phyloP scores from a whole-genome alignment of 2,888 invertebrate genomes.

The Coelogynopora nodosa region DNA sequence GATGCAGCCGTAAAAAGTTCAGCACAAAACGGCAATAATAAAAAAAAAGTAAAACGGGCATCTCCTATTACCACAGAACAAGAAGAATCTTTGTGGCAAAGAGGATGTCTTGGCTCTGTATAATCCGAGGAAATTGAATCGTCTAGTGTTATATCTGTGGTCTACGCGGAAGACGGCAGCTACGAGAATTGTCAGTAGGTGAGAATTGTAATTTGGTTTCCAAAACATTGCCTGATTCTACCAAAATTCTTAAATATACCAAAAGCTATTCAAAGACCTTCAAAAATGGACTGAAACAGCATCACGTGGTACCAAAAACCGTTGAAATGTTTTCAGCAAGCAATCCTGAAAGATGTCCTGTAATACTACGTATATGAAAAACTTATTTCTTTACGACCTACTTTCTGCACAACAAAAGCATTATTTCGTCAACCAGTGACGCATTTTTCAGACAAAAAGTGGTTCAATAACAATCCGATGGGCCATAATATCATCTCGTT shows the following conservation, averaged over 20 bases:
- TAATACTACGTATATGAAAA: neutral
- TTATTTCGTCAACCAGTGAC: too few species aligned
- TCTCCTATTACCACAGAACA: neutral
- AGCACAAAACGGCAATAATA: neutral
- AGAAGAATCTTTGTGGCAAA: neutral
- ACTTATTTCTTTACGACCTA: neutral
- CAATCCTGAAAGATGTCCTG: neutral
- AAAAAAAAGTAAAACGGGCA: neutral
- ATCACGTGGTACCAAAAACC: neutral
- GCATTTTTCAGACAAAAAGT: too few species aligned
- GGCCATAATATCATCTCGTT: too few species aligned
- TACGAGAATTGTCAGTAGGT: neutral
- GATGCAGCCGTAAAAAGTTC: neutral
- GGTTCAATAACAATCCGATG: too few species aligned
- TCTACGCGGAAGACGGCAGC: neutral
- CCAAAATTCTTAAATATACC: neutral
- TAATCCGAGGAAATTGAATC: too few species aligned
- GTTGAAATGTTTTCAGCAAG: neutral
- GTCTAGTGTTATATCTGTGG: too few species aligned
- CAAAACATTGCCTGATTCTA: neutral
- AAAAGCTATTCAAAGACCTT: neutral
- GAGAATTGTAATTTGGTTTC: neutral
- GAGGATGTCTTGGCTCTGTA: neutral
- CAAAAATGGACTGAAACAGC: neutral
- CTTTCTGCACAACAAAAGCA: neutral